Evolutionary conservation across 2,113 vertebrate genomes (phyloP).

Genomic region (Lepisosteus osseus): DNA sequence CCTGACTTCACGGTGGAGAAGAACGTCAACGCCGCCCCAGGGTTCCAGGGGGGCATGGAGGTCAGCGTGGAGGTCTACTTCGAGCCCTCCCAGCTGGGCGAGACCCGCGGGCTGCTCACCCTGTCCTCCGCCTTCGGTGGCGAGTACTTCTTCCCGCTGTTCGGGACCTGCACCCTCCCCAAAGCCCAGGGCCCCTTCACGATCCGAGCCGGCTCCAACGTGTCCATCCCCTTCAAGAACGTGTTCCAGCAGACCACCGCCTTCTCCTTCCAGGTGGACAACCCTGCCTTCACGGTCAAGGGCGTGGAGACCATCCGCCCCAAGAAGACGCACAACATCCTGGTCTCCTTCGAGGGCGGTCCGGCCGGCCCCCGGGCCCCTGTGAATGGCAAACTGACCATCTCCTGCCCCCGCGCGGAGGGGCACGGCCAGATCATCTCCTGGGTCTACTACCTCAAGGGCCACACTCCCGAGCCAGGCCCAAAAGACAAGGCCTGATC

Average conservation of each 20-base stretch:
- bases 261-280: slow-evolving; percentile 70
- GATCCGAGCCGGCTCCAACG: slow-evolving; percentile 55
- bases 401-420: slow-evolving; percentile 55
- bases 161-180: slow-evolving; percentile 64
- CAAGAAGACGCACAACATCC: slow-evolving; percentile 65
- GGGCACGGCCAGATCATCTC: slow-evolving; percentile 40
- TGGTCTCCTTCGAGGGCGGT: slow-evolving; percentile 60
- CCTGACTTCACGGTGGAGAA: slow-evolving; percentile 70
- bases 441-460: slow-evolving; percentile 81
- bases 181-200: slow-evolving; percentile 76
- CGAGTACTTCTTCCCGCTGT: slow-evolving; percentile 73
- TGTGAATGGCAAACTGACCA: slow-evolving; percentile 62
- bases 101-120: slow-evolving; percentile 61
- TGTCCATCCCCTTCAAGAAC: slow-evolving; percentile 82
- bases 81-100: slow-evolving; percentile 75
- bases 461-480: slow-evolving; percentile 42
- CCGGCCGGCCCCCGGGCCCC: slow-evolving; percentile 31
- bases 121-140: slow-evolving; percentile 60
- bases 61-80: slow-evolving; percentile 71
- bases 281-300: slow-evolving; percentile 64
- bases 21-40: slow-evolving; percentile 43
- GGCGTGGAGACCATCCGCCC: slow-evolving; percentile 50
- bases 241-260: slow-evolving; percentile 64
- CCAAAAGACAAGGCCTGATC: slow-evolving; percentile 31
- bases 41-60: slow-evolving; percentile 63